Evolutionary conservation across 2,797 vertebrate genomes (phyloP).

Genomic region (Schizopygopsis malacanthus): DNA sequence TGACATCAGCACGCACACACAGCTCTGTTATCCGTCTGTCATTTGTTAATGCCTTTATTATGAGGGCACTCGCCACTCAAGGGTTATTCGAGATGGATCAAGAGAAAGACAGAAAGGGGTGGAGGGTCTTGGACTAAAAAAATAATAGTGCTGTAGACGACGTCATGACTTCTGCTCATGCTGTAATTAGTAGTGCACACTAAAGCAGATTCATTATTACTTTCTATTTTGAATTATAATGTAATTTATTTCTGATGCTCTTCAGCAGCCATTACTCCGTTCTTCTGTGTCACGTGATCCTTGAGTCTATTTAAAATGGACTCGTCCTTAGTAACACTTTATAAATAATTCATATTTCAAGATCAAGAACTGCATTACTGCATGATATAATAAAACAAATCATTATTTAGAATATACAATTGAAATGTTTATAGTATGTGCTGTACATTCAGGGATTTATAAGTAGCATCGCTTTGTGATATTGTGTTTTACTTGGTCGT

Average conservation of each 20-base stretch:
- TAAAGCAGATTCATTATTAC: not conserved
- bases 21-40: slow-evolving; percentile 24
- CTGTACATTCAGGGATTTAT: not conserved
- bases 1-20: slow-evolving; percentile 29
- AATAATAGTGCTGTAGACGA: not conserved
- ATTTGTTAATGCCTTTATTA: slow-evolving; percentile 37
- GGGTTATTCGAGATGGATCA: slow-evolving; percentile 16
- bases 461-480: not conserved
- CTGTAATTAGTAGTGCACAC: not conserved
- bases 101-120: slow-evolving; percentile 17
- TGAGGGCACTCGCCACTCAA: slow-evolving; percentile 5
- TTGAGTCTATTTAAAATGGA: not conserved
- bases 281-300: not conserved
- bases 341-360: not conserved
- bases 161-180: not conserved
- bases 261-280: not conserved
- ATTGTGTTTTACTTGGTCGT: not conserved
- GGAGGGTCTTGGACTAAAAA: slow-evolving; percentile 16
- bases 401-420: not conserved
- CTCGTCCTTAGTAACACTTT: not conserved
- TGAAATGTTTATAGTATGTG: not conserved
- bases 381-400: not conserved
- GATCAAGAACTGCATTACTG: not conserved
- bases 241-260: not conserved
- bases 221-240: not conserved